Conservation (phyloP, 2,797 vertebrate genomes). For the Gymnoscopelus braueri region DNA sequence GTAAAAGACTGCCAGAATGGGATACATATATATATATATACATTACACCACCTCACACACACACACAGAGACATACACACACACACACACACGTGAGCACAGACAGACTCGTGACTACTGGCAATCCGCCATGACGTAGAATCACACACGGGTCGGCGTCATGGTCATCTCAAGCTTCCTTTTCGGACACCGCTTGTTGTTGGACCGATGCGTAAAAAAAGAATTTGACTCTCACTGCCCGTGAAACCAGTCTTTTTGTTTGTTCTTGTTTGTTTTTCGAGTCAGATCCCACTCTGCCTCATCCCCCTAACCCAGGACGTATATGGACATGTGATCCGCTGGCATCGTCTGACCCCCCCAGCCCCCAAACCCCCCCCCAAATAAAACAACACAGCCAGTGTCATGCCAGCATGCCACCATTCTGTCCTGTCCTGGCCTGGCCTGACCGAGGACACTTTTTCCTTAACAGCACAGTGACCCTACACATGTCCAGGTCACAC, state of each 20-base stretch:
- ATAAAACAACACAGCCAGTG: constrained; percentile 1
- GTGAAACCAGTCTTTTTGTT: no score
- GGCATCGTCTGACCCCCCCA: constrained; percentile 8
- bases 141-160: constrained; percentile 10
- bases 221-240: constrained; percentile 9
- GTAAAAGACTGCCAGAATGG: constrained; percentile 54
- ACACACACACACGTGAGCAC: constrained; percentile 38
- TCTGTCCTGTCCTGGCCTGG: neutral
- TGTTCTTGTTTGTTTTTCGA: neutral
- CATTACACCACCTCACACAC: neutral
- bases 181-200: constrained; percentile 30
- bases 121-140: constrained; percentile 27
- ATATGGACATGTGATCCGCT: constrained; percentile 9
- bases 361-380: no score
- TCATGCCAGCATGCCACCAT: constrained; percentile 27
- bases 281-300: constrained; percentile 7
- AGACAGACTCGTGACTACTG: constrained; percentile 50
- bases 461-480: constrained; percentile 25
- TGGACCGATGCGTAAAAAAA: constrained; percentile 34
- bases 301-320: constrained; percentile 11
- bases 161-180: constrained; percentile 19
- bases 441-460: constrained; percentile 30
- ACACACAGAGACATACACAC: constrained; percentile 7
- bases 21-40: neutral
- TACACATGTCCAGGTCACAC: constrained; percentile 35